Base-by-base conservation (phyloP, 2,888 invertebrate species). In the Aelia acuminata region DNA sequence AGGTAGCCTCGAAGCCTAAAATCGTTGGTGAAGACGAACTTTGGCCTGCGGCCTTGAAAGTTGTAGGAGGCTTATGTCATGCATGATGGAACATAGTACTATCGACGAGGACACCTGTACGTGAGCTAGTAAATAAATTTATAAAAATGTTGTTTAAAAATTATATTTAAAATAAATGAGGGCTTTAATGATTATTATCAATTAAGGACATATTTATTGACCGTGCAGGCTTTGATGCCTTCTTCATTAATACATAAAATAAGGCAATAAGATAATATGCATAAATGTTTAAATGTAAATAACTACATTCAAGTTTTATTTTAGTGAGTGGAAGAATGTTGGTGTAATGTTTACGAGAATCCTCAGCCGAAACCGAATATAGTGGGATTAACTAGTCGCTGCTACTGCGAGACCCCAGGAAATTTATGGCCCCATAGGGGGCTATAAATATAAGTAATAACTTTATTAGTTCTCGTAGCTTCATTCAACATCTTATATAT, bases 301-400 rank as follows among this genome's bases (percentile, higher is more conserved):
- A 53, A 57, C 31, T 26, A 26, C 4, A 63, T 63, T 0, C 31
- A 18, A 63, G 31, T 63, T 63, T 63, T 31, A 31, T 31, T 26
- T 35, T 63, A 4, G 63, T 7, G 31, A 31, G 15, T 7, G 18
- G 63, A 31, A 0, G 13, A 3, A 31, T 26, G 18, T 26, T 7
- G 3, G 63, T 5, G 31, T 5, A 18, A 31, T 63, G 63, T 63
- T 63, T 63, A 63, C 63, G 63, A 63, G 0, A 26, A 31, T 31
- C 63, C 63, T 57, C 31, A 31, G 63, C 31, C 5, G 63, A 31
- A 31, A 31, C 31, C 63, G 63, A 63, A 63, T 63, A 63, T 63
- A 63, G 63, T 63, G 63, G 63, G 63, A 63, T 63, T 63, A 63
- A 63, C 63, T 63, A 31, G 63, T 63, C 63, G 31, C 63, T 63